phyloP scores from a whole-genome alignment of 2,797 vertebrate species.

The Chanos chanos region DNA sequence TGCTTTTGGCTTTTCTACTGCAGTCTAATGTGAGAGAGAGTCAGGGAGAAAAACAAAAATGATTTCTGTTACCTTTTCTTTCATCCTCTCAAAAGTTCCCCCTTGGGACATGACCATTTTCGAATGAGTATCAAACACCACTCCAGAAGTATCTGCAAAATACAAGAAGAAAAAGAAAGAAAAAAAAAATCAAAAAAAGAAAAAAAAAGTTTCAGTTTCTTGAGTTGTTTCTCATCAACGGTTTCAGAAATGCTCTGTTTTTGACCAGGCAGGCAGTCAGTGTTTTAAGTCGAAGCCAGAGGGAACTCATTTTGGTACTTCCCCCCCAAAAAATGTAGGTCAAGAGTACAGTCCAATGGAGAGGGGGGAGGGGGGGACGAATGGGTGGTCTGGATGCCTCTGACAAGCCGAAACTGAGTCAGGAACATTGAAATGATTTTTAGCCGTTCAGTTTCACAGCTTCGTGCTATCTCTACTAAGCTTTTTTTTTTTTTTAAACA shows the following conservation, averaged over 20 bases:
- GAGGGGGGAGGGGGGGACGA: neutral
- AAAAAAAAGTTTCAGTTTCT: neutral
- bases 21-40: neutral
- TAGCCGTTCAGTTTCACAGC: too few relatives aligned
- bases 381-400: too few relatives aligned
- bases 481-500: too few relatives aligned
- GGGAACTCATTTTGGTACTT: conserved; percentile 17
- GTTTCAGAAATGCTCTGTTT: neutral
- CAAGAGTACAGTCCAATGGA: conserved; percentile 17
- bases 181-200: conserved; percentile 1
- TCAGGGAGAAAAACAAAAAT: neutral
- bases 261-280: conserved; percentile 15
- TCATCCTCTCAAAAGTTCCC: conserved; percentile 91
- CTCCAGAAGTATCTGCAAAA: conserved; percentile 81
- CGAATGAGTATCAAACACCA: conserved; percentile 92
- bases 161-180: neutral
- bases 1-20: too few relatives aligned
- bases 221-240: too few relatives aligned
- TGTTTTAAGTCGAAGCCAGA: conserved; percentile 3
- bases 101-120: conserved; percentile 95
- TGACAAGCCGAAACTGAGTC: too few relatives aligned
- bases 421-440: too few relatives aligned
- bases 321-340: conserved; percentile 42
- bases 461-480: too few relatives aligned
- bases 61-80: conserved; percentile 85